Percentiles rank a stretch among this genome's conserved stretches.
phyloP scores from a whole-genome alignment of 2,113 vertebrate species.

The Cariama cristata region DNA sequence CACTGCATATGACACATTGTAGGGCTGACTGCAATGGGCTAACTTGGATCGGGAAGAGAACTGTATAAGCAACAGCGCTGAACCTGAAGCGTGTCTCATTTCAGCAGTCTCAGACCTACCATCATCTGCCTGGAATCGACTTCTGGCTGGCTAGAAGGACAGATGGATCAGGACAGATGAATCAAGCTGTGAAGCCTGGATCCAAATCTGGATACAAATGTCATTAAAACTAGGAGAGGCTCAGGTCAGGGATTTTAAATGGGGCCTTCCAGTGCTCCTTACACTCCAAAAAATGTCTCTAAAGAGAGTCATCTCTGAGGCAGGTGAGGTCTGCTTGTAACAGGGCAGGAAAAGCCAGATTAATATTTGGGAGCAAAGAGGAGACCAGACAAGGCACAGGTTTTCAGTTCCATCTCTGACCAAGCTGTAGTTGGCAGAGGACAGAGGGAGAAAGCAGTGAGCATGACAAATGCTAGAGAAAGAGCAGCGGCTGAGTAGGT shows the following conservation, averaged over 20 bases:
- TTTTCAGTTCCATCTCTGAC: neutral
- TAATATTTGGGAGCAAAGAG: neutral
- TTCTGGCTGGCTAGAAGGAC: slow-evolving; percentile 60
- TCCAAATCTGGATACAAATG: slow-evolving; percentile 55
- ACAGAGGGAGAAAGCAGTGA: neutral
- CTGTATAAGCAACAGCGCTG: slow-evolving; percentile 38
- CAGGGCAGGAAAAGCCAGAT: neutral
- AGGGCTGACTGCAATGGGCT: slow-evolving; percentile 44
- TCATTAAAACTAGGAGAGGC: slow-evolving; percentile 21
- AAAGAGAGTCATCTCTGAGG: neutral
- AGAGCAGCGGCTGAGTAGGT: neutral
- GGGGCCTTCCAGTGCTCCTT: neutral
- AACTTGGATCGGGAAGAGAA: neutral
- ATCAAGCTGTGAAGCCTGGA: slow-evolving; percentile 64
- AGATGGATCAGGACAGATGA: slow-evolving; percentile 62
- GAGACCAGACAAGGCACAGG: neutral
- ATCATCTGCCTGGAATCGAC: slow-evolving; percentile 39
- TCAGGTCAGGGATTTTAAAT: slow-evolving; percentile 31
- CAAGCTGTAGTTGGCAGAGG: slow-evolving; percentile 15
- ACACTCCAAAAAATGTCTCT: neutral
- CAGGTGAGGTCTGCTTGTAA: neutral
- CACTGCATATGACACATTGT: neutral
- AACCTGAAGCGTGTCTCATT: slow-evolving; percentile 31
- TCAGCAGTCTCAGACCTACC: slow-evolving; percentile 47
- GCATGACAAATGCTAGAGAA: neutral